phyloP scores from a whole-genome alignment of 1,140 invertebrate species.

The Ips nitidus region DNA sequence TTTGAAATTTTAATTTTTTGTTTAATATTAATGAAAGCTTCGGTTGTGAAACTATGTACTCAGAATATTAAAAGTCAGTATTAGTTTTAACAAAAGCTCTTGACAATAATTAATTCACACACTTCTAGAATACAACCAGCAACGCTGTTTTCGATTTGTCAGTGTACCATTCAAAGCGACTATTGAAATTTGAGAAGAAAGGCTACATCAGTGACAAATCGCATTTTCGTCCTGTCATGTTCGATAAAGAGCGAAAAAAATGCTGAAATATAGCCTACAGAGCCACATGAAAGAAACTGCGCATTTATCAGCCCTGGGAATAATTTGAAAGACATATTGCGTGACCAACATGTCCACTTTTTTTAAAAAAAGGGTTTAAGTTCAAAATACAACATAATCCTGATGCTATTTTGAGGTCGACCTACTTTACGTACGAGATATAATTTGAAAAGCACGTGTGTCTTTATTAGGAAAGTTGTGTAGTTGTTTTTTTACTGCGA shows the following conservation, averaged over 20 bases:
- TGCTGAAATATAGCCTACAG: constrained; percentile 2
- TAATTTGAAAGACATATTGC: background rate
- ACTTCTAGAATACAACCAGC: no score
- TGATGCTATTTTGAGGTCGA: no score
- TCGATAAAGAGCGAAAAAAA: constrained; percentile 3
- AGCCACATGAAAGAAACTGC: background rate
- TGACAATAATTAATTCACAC: no score
- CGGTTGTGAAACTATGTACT: background rate
- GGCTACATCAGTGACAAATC: constrained; percentile 14
- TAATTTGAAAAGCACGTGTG: no score
- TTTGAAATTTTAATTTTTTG: constrained; percentile 1
- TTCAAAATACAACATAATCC: no score
- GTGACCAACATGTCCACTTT: background rate
- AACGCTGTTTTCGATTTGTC: constrained; percentile 7
- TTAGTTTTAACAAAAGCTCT: no score
- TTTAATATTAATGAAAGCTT: constrained; percentile 3
- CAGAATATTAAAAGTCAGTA: no score
- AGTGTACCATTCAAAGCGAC: constrained; percentile 4
- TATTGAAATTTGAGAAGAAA: constrained; percentile 15
- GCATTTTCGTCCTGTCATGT: constrained; percentile 8
- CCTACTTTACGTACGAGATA: no score
- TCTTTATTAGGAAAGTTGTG: no score
- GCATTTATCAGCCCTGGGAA: background rate
- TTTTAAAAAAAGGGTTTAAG: no score
- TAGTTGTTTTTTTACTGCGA: no score